These are phyloP conservation scores for Metopia argyrocephala DNA, from an alignment of 2,888 invertebrate species.

Conservation along the genomic window DNA sequence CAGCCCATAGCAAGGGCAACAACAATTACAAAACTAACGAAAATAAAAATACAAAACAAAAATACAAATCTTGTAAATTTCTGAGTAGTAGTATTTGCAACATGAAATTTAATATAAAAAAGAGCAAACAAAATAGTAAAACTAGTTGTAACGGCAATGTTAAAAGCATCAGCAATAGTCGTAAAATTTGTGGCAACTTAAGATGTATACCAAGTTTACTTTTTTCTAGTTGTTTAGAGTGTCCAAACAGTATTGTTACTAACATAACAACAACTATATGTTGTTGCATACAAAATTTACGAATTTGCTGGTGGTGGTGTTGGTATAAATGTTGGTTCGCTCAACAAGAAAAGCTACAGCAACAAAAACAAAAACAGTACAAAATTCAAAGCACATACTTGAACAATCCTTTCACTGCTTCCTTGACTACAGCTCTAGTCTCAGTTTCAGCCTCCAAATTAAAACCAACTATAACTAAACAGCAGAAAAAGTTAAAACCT, in stretches of 20 bases:
- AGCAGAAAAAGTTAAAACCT: background rate
- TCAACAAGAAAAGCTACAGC: slow-evolving; percentile 2
- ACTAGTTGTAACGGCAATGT: background rate
- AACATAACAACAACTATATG: slow-evolving; percentile 38
- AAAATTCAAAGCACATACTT: slow-evolving; percentile 32
- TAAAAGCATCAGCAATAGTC: background rate
- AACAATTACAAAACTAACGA: background rate
- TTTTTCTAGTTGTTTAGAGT: slow-evolving; percentile 29
- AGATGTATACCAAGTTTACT: slow-evolving; percentile 25
- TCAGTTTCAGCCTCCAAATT: background rate
- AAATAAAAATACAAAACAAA: slow-evolving; percentile 17
- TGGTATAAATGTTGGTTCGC: background rate
- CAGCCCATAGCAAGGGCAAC: background rate
- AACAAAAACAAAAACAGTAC: slow-evolving; percentile 31
- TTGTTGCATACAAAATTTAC: slow-evolving; percentile 26
- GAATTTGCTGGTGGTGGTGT: slow-evolving; percentile 1
- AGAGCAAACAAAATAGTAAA: background rate
- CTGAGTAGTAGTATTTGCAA: background rate
- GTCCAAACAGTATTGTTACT: slow-evolving; percentile 50
- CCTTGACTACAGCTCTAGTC: background rate
- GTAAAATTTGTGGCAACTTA: background rate
- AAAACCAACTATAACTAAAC: background rate
- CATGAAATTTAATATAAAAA: slow-evolving; percentile 3
- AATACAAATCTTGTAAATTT: slow-evolving; percentile 8
- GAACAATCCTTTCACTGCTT: background rate